Conservation (phyloP, 2,888 invertebrate species). For the Autographa gamma region DNA sequence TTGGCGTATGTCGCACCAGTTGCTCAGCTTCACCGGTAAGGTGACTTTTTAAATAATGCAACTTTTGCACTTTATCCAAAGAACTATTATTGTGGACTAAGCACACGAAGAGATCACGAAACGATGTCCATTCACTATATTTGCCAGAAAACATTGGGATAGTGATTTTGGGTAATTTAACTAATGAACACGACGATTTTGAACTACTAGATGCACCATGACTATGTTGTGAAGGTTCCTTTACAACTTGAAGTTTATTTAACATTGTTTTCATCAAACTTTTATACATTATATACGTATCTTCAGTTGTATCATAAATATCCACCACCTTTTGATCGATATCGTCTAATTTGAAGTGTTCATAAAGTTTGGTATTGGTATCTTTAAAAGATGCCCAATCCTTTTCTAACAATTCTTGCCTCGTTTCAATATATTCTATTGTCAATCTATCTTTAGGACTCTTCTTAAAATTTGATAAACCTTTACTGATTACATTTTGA, state of each 20-base stretch:
- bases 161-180: too few relatives aligned
- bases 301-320: constrained; percentile 15
- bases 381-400: neutral
- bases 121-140: too few relatives aligned
- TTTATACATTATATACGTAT: constrained; percentile 9
- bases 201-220: neutral
- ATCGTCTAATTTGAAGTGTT: constrained; percentile 9
- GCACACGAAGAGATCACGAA: too few relatives aligned
- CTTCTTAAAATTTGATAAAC: too few relatives aligned
- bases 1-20: constrained; percentile 47
- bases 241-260: constrained; percentile 1
- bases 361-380: constrained; percentile 12
- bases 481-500: too few relatives aligned
- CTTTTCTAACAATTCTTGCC: too few relatives aligned
- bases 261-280: constrained; percentile 6
- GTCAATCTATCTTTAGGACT: too few relatives aligned
- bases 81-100: neutral
- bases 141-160: too few relatives aligned
- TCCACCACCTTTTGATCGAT: constrained; percentile 13
- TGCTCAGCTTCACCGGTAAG: constrained; percentile 37
- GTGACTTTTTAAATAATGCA: constrained; percentile 13
- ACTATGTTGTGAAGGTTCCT: neutral
- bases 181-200: neutral
- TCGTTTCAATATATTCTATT: too few relatives aligned
- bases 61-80: neutral